phyloP scores from a whole-genome alignment of 1,140 invertebrate species.

The Maniola jurtina region DNA sequence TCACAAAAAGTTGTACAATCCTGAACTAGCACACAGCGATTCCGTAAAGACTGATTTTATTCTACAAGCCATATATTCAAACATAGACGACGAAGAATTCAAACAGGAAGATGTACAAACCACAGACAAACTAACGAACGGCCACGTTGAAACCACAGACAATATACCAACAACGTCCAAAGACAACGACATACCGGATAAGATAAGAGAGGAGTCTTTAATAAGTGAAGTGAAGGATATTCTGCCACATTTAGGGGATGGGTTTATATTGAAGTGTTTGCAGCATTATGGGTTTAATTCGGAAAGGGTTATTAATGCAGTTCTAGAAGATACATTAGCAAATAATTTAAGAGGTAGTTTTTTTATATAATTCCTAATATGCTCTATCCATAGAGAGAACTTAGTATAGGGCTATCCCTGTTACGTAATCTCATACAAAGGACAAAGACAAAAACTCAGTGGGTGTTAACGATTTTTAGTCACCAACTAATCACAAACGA shows the following conservation, averaged over 20 bases:
- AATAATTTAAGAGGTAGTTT: constrained; percentile 54
- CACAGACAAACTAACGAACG: constrained; percentile 50
- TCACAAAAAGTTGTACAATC: constrained; percentile 25
- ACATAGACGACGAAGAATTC: constrained; percentile 47
- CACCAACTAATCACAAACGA: too few relatives aligned
- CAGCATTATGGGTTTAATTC: constrained; percentile 86
- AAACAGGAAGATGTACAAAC: constrained; percentile 36
- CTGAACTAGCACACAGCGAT: constrained; percentile 75
- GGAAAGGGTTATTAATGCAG: constrained; percentile 87
- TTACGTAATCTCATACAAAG: too few relatives aligned
- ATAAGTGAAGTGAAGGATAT: constrained; percentile 88
- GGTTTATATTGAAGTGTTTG: constrained; percentile 85
- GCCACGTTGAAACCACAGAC: constrained; percentile 48
- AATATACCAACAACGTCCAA: constrained; percentile 53
- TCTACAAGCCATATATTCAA: constrained; percentile 74
- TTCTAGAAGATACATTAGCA: constrained; percentile 85
- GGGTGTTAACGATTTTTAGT: too few relatives aligned
- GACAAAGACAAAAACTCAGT: too few relatives aligned
- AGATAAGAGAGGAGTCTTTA: constrained; percentile 79
- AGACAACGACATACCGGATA: constrained; percentile 67
- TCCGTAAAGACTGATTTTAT: constrained; percentile 81
- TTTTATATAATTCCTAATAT: background rate
- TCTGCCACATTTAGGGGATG: constrained; percentile 88
- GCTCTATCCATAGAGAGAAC: too few relatives aligned
- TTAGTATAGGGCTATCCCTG: too few relatives aligned